Evolutionary conservation across 2,888 invertebrate genomes (phyloP).

Genomic region (Ornithoptera alexandrae): DNA sequence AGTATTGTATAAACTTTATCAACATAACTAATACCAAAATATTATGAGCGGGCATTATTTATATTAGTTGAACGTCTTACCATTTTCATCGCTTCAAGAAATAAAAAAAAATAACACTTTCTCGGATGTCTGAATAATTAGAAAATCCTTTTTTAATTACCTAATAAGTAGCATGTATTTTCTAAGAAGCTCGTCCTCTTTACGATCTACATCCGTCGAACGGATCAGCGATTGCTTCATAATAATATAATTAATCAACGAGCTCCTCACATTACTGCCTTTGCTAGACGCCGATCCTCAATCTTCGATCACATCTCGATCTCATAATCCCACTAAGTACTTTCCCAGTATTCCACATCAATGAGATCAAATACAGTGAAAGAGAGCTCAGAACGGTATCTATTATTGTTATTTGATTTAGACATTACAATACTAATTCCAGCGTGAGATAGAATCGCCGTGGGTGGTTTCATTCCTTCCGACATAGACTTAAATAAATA

Average conservation of each 20-base stretch:
- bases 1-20: no score
- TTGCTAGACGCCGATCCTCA: neutral
- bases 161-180: no score
- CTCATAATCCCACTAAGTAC: neutral
- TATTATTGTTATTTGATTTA: constrained; percentile 26
- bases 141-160: no score
- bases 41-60: no score
- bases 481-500: neutral
- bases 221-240: neutral
- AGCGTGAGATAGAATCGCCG: constrained; percentile 15
- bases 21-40: no score
- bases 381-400: neutral
- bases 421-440: constrained; percentile 16
- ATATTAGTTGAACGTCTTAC: no score
- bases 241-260: neutral
- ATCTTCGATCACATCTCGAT: neutral
- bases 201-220: neutral
- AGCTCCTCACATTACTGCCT: neutral
- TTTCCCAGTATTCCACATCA: neutral
- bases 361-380: neutral
- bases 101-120: no score
- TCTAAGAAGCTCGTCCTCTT: no score
- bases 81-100: no score
- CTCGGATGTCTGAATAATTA: no score
- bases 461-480: constrained; percentile 10